Evolutionary conservation across 1,140 invertebrate genomes (phyloP).

Genomic region (Nymphalis io): DNA sequence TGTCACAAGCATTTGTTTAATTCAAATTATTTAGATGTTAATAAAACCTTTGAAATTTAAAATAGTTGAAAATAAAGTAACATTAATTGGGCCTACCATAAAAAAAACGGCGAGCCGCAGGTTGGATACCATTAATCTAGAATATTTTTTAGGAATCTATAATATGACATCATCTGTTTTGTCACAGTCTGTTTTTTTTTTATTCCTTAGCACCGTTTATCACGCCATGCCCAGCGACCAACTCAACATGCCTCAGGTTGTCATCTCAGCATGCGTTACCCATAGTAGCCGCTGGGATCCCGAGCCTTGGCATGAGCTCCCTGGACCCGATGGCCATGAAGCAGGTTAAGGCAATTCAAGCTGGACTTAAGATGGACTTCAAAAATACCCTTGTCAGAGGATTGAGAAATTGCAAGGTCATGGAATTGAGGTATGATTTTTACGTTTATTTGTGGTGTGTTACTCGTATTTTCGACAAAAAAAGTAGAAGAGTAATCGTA

Average conservation of each 20-base stretch:
- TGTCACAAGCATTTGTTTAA: too few relatives aligned
- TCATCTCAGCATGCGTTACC: constrained; percentile 59
- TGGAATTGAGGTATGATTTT: constrained; percentile 53
- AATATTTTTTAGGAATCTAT: too few relatives aligned
- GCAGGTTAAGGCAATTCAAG: constrained; percentile 49
- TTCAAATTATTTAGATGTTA: too few relatives aligned
- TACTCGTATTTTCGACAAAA: too few relatives aligned
- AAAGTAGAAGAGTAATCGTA: too few relatives aligned
- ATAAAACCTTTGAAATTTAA: too few relatives aligned
- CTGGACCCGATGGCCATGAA: constrained; percentile 64
- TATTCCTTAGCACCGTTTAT: constrained; percentile 49
- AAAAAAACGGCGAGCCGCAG: too few relatives aligned
- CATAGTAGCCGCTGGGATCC: constrained; percentile 52
- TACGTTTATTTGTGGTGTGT: constrained; percentile 7
- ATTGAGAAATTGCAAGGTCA: constrained; percentile 53
- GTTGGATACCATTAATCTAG: too few relatives aligned
- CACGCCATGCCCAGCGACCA: constrained; percentile 52
- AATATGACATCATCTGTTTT: too few relatives aligned
- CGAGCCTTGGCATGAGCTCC: constrained; percentile 50
- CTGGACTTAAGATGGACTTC: constrained; percentile 58
- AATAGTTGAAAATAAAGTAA: too few relatives aligned
- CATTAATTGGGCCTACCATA: too few relatives aligned
- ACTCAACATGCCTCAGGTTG: constrained; percentile 50
- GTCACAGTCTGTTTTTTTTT: neutral
- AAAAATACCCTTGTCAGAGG: constrained; percentile 60